These are phyloP conservation scores for Oligia strigilis DNA, from an alignment of 2,888 invertebrate genomes.

Conservation along the genomic window DNA sequence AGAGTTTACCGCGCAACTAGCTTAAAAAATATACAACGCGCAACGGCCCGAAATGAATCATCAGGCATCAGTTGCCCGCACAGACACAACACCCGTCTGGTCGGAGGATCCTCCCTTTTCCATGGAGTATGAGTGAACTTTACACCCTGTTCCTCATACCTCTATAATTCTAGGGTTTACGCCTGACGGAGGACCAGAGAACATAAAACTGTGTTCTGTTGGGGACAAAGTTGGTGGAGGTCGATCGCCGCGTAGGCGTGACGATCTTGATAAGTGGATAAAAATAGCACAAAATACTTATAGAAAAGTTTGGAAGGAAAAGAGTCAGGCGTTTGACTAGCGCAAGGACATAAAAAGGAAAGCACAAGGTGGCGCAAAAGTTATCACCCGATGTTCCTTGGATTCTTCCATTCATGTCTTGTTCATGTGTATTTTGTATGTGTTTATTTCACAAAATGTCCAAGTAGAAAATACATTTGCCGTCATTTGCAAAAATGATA, in stretches of 20 bases:
- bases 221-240: neutral
- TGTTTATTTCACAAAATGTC: neutral
- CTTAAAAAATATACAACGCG: no score
- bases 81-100: no score
- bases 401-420: neutral
- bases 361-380: neutral
- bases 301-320: neutral
- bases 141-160: no score
- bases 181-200: neutral
- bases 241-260: slow-evolving; percentile 11
- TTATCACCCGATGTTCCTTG: neutral
- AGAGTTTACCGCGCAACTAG: no score
- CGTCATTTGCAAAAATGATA: neutral
- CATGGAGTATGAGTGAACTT: no score
- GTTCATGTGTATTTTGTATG: neutral
- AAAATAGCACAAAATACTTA: slow-evolving; percentile 4
- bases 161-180: neutral
- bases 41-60: no score
- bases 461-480: neutral
- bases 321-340: neutral
- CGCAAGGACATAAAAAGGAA: neutral
- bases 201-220: slow-evolving; percentile 4
- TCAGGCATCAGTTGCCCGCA: no score
- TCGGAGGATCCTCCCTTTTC: no score
- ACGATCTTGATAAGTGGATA: slow-evolving; percentile 18